phyloP scores from a whole-genome alignment of 2,888 invertebrate species.

The Caenorhabditis doughertyi region DNA sequence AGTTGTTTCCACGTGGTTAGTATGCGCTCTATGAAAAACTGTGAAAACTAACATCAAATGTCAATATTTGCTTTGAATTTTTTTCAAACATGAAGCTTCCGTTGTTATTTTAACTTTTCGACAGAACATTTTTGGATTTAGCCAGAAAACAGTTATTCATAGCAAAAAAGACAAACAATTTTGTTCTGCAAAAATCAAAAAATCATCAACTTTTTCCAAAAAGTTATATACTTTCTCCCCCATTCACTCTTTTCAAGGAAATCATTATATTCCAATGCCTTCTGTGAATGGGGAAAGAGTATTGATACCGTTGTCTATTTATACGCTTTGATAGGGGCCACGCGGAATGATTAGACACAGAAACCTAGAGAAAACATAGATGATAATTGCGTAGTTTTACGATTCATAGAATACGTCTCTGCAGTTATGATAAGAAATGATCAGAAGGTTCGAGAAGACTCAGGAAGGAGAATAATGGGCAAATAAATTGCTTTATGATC shows the following conservation, averaged over 20 bases:
- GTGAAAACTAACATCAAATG: slow-evolving; percentile 24
- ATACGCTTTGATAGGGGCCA: slow-evolving; percentile 29
- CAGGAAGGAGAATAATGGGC: not conserved
- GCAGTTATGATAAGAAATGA: not conserved
- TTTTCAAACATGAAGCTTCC: not conserved
- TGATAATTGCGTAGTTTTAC: slow-evolving; percentile 22
- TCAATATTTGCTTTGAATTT: slow-evolving; percentile 32
- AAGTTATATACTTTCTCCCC: slow-evolving; percentile 1
- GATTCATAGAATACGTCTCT: slow-evolving; percentile 17
- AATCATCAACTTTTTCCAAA: not conserved
- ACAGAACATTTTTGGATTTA: too few species aligned
- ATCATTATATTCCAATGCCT: slow-evolving; percentile 4
- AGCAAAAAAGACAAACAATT: not conserved
- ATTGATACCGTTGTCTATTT: slow-evolving; percentile 31
- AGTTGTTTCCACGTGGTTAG: slow-evolving; percentile 21
- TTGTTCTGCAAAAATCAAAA: not conserved
- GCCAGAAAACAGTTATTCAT: not conserved
- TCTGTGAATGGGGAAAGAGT: slow-evolving; percentile 56
- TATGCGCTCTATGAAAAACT: too few species aligned
- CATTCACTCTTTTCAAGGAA: slow-evolving; percentile 33
- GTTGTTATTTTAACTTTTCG: not conserved
- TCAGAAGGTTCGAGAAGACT: slow-evolving; percentile 1
- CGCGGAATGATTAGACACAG: slow-evolving; percentile 27
- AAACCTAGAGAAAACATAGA: not conserved
- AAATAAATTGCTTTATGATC: not conserved